Percentiles rank a stretch among this genome's conserved stretches.
phyloP scores from a whole-genome alignment of 2,113 vertebrate species.

The Phalacrocorax aristotelis region DNA sequence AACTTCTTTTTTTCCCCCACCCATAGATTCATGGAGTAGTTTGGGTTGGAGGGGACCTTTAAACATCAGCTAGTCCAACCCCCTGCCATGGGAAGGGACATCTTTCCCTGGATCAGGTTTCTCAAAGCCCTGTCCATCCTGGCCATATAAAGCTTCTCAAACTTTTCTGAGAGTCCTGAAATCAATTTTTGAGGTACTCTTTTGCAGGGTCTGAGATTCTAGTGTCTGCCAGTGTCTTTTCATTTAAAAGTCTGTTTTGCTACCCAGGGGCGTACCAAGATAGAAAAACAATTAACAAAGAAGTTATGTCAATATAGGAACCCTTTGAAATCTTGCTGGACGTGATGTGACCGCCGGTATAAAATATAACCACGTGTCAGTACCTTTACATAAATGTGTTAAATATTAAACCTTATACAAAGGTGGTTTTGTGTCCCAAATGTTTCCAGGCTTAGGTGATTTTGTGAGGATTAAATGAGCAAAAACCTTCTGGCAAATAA shows the following conservation, averaged over 20 bases:
- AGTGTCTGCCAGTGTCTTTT: background rate
- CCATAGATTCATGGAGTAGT: background rate
- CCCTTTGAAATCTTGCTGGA: background rate
- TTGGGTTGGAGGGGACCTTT: background rate
- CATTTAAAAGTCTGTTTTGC: background rate
- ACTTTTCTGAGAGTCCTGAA: background rate
- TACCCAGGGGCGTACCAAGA: background rate
- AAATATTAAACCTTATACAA: constrained; percentile 50
- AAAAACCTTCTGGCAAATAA: background rate
- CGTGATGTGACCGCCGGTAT: background rate
- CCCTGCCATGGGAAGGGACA: background rate
- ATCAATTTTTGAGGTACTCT: background rate
- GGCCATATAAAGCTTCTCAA: background rate
- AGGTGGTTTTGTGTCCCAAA: background rate
- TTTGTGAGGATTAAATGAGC: constrained; percentile 30
- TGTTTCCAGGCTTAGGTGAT: background rate
- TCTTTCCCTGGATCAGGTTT: background rate
- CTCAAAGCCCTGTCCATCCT: background rate
- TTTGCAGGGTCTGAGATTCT: background rate
- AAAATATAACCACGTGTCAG: background rate
- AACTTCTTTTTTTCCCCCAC: background rate
- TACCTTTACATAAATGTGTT: constrained; percentile 22
- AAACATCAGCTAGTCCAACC: background rate
- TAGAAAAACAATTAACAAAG: background rate
- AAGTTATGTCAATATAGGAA: background rate